Base-by-base conservation (phyloP, 2,797 vertebrate species). In the Octomys mimax region DNA sequence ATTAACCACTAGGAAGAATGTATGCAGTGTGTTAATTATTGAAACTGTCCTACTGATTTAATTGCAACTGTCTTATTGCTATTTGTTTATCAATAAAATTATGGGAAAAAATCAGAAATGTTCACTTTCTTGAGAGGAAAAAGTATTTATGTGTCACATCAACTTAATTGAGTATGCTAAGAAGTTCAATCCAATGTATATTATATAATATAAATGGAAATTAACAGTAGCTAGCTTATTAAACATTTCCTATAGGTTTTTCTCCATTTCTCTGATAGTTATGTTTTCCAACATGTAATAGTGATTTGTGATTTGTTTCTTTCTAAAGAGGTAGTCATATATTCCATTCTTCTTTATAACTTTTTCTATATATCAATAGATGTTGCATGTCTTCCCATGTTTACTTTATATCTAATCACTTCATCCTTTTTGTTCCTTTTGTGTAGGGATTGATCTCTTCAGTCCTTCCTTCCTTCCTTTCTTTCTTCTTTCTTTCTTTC, bases 91-190 rank as follows among this genome's bases (percentile, higher is more conserved):
- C 10, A 49, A 49, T 49, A 49, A 49, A 49, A 49, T 49, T 39
- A 39, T 39, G 39, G 39, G 39, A 39, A 52, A 87, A 87, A 78
- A 54, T 7, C 52, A 87, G 28, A 57, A 92, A 95, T 54, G n/a
- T 75, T 61, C 82, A 18, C 24, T 62, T 3, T 24, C 89, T 90
- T 70, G 42, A 87, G 49, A 91, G 79, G 39, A 68, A 62, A 66
- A 42, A 68, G 49, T 94, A 19, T 87, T 94, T 96, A 52, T 42
- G 78, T 57, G 87, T 64, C 33, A 26, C 3, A 91, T 73, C 16
- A 64, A 59, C 22, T 87, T 90, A 73, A n/a, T 70, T 70, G 36
- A 92, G 71, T 13, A 64, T 80, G 33, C n/a, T 59, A 22, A 36
- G 36, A 66, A 68, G 66, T 68, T 68, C 66, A n/a, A n/a, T 7